Base-by-base conservation (phyloP, 1,140 invertebrate species). In the Drosophila albomicans region DNA sequence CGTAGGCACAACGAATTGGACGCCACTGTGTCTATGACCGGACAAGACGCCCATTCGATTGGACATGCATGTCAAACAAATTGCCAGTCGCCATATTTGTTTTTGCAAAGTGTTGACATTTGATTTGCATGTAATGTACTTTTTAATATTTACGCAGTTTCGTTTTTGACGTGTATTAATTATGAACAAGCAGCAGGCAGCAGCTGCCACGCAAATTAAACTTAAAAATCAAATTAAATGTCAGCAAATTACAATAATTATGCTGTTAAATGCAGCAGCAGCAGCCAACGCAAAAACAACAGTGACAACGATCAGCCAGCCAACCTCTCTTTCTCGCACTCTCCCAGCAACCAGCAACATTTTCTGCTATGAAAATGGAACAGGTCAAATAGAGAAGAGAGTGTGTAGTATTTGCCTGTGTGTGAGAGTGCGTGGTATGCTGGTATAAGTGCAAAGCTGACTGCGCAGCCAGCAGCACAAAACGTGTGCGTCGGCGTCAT, bases 141-240 rank as follows among this genome's bases (percentile, higher is more conserved):
- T 66, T 11, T 38, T 25, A 25, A 58, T 45, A 72, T 61, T 64
- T 56, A 69, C 72, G 73, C 75, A 78, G 81, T 75, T 76, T 57
- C 13, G 8, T 38, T 16, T 80, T 59, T 15, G 86, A 85, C 72
- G 75, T 76, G 61, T 88, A 87, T 88, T 87, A 87, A 87, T 87
- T 87, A 82, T 76, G 46, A 78, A 85, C 78, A 81, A 61, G 82
- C 61, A 63, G 73, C 73, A 71, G 69, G 46, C 71, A 73, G 54
- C 85, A 89, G 85, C 85, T 89, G 85, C 78, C 78, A 65, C 45
- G 59, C 71, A 79, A 90, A 90, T 89, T 89, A 85, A 84, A 84
- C 82, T 87, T 88, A 57, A 88, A 89, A 89, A 82, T 88, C 84
- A 82, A 84, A 84, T 88, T 78, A 88, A 88, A 88, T 88, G 85